phyloP scores from a whole-genome alignment of 2,888 invertebrate genomes.

The Ligdia adustata region DNA sequence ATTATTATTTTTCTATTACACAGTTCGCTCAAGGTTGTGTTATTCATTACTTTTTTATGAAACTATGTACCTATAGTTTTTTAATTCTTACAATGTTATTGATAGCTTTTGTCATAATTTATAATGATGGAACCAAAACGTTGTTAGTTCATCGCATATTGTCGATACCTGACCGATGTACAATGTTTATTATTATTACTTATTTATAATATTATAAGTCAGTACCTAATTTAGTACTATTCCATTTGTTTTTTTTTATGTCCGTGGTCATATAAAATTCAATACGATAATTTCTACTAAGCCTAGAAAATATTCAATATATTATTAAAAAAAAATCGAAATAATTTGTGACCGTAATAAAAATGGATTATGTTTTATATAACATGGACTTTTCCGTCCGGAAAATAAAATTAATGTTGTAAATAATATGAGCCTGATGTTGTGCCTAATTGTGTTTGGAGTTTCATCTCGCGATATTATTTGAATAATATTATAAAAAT shows the following conservation, averaged over 20 bases:
- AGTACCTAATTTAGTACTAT: not conserved
- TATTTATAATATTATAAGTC: slow-evolving; percentile 19
- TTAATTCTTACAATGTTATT: slow-evolving; percentile 25
- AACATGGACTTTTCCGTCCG: slow-evolving; percentile 72
- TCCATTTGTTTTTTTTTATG: not conserved
- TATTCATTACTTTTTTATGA: slow-evolving; percentile 32
- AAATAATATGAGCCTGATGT: slow-evolving; percentile 67
- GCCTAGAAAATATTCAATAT: too few species aligned
- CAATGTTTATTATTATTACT: slow-evolving; percentile 47
- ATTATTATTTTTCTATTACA: slow-evolving; percentile 40
- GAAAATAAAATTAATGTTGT: slow-evolving; percentile 32
- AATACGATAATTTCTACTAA: too few species aligned
- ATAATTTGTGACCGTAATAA: too few species aligned
- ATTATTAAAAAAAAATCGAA: too few species aligned
- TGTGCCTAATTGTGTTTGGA: slow-evolving; percentile 70
- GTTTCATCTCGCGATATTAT: slow-evolving; percentile 57
- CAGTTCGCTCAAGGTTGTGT: slow-evolving; percentile 79
- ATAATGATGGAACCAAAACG: slow-evolving; percentile 49
- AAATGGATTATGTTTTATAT: slow-evolving; percentile 28
- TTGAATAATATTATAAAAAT: slow-evolving; percentile 1
- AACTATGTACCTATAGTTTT: slow-evolving; percentile 16
- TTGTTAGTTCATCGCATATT: slow-evolving; percentile 53
- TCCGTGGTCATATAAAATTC: not conserved
- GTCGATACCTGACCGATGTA: slow-evolving; percentile 71
- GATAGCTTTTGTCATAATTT: slow-evolving; percentile 1